A percentile compares a stretch with the other conserved stretches of the same genome.
These are phyloP conservation scores for Lophius americanus DNA, from an alignment of 2,797 vertebrate species.

Conservation along the genomic window DNA sequence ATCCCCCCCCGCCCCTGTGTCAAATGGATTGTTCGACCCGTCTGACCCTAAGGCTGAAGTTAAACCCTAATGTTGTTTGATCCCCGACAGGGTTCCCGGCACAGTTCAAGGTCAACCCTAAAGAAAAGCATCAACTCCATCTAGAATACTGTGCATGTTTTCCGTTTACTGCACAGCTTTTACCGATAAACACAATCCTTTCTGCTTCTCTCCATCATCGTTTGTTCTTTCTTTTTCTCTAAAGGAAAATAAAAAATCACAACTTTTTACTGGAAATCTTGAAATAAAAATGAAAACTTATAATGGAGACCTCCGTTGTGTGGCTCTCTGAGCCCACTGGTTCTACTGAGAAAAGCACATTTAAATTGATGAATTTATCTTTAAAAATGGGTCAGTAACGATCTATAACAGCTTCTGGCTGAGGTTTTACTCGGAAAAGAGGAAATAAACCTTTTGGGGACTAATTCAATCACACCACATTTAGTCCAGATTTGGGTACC, in stretches of 20 bases:
- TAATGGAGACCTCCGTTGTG: no score
- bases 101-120: constrained; percentile 56
- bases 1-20: constrained; percentile 21
- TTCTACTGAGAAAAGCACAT: no score
- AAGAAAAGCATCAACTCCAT: constrained; percentile 13
- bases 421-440: no score
- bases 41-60: constrained; percentile 32
- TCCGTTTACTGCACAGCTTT: not conserved
- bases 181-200: not conserved
- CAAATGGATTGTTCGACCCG: constrained; percentile 59
- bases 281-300: no score
- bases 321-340: no score
- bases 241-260: not conserved
- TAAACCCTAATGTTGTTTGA: constrained; percentile 29
- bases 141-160: not conserved
- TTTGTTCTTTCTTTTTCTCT: not conserved
- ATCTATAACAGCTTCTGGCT: no score
- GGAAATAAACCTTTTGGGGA: not conserved
- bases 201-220: not conserved
- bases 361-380: no score
- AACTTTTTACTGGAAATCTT: no score
- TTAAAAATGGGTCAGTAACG: no score
- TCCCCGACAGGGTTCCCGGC: constrained; percentile 33
- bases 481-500: no score
- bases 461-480: no score